Evolutionary conservation across 2,888 invertebrate genomes (phyloP).

Genomic region (Folsomia manolachei): DNA sequence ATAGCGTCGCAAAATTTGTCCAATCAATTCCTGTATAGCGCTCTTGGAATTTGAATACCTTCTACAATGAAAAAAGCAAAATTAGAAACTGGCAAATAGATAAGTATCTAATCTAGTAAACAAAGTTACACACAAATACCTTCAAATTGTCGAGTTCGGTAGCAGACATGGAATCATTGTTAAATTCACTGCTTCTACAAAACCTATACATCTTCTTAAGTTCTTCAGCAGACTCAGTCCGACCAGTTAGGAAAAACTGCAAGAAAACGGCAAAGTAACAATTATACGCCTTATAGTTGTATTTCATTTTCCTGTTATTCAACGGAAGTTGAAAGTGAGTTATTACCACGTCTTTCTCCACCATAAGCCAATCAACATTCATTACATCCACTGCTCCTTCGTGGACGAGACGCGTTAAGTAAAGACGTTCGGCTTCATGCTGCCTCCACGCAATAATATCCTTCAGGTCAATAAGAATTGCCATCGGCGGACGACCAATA

Average conservation of each 20-base stretch:
- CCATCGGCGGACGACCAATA: background rate
- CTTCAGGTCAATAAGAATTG: background rate
- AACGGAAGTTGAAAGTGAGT: too few relatives aligned
- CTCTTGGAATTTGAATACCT: background rate
- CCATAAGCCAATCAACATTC: slow-evolving; percentile 1
- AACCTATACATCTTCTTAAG: background rate
- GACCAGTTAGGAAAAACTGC: background rate
- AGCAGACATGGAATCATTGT: background rate
- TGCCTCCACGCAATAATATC: background rate
- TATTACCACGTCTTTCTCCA: background rate
- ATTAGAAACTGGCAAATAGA: background rate
- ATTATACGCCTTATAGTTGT: too few relatives aligned
- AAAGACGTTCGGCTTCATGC: background rate
- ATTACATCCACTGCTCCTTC: background rate
- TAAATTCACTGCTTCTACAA: background rate
- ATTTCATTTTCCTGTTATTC: too few relatives aligned
- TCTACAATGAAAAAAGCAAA: background rate
- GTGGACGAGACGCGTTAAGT: background rate
- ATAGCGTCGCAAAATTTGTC: background rate
- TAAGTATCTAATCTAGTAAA: background rate
- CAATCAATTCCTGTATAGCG: background rate
- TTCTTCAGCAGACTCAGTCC: background rate
- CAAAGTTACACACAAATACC: background rate
- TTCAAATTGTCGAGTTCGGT: background rate
- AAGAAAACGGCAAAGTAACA: background rate